Conservation (phyloP, 2,797 vertebrate genomes). For the Anolis apletophallus region DNA sequence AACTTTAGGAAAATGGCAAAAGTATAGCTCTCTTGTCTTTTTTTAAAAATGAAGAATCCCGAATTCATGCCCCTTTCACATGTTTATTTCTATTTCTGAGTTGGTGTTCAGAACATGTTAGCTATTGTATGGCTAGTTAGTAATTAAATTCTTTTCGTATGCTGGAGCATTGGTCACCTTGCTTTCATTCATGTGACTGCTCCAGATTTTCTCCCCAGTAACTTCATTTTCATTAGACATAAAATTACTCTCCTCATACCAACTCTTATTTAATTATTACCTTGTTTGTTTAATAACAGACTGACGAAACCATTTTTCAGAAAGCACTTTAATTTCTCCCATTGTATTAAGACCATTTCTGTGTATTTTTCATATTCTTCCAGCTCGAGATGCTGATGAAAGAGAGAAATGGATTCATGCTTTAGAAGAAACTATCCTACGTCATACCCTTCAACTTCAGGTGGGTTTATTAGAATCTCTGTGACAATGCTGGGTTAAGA, state of each 20-base stretch:
- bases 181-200: background rate
- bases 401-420: constrained; percentile 99
- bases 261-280: background rate
- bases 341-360: constrained; percentile 13
- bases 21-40: background rate
- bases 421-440: constrained; percentile 98
- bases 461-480: constrained; percentile 75
- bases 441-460: constrained; percentile 94
- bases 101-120: no score
- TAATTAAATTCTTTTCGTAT: background rate
- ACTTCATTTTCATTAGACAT: background rate
- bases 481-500: background rate
- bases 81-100: no score
- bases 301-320: background rate
- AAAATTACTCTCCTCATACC: background rate
- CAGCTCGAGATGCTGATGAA: constrained; percentile 98
- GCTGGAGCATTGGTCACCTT: background rate
- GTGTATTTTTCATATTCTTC: constrained; percentile 48
- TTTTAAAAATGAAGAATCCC: background rate
- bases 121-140: background rate
- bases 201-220: background rate
- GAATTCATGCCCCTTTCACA: no score
- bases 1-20: background rate
- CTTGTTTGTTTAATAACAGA: background rate
- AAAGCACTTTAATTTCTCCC: background rate